A percentile compares a stretch with the other conserved stretches of the same genome.
Conservation (phyloP, 2,888 invertebrate species). For the Leucozona laternaria region DNA sequence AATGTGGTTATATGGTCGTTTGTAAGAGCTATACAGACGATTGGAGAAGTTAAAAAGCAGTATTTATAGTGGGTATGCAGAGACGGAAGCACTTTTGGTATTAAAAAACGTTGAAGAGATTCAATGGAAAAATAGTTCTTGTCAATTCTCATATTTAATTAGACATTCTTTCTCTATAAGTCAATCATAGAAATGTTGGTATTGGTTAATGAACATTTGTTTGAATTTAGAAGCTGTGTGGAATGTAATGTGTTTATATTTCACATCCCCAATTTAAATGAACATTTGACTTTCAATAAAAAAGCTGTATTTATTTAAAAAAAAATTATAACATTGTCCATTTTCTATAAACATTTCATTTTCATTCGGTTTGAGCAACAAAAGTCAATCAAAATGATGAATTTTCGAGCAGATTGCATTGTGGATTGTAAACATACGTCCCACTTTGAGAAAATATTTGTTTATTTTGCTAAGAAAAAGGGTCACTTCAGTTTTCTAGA, state of each 20-base stretch:
- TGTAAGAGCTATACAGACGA: background rate
- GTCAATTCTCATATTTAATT: background rate
- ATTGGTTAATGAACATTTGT: background rate
- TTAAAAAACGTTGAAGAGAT: background rate
- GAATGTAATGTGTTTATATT: background rate
- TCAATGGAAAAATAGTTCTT: background rate
- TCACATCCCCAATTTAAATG: too few species aligned
- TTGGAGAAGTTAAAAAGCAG: background rate
- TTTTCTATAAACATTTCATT: too few species aligned
- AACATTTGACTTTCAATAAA: too few species aligned
- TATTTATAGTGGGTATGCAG: background rate
- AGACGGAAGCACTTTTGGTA: background rate
- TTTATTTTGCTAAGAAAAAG: too few species aligned
- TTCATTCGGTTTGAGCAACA: too few species aligned
- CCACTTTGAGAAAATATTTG: too few species aligned
- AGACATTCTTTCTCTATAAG: background rate
- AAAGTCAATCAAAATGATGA: too few species aligned
- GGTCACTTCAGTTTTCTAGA: too few species aligned
- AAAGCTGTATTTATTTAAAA: too few species aligned
- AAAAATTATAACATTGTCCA: too few species aligned
- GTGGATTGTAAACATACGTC: too few species aligned
- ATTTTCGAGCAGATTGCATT: too few species aligned
- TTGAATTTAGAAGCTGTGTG: background rate
- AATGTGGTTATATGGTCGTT: slow-evolving; percentile 5
- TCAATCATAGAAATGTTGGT: background rate